Base-by-base conservation (phyloP, 2,113 vertebrate species). In the Panurus biarmicus region DNA sequence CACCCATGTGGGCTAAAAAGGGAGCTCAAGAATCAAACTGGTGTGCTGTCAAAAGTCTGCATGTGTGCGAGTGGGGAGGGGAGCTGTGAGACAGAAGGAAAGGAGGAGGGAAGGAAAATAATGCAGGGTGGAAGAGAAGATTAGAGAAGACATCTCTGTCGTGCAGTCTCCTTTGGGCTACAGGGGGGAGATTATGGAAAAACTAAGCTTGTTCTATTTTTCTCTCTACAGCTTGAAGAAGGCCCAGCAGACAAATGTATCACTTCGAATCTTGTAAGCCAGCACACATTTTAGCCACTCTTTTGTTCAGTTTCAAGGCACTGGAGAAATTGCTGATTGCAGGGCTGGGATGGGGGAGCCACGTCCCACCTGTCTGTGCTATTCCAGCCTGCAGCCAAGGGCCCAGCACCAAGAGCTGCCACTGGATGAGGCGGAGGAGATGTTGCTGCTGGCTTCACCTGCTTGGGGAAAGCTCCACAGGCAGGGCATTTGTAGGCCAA, bases 1-100 rank as follows among this genome's bases (percentile, higher is more conserved):
- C 97, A 96, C 96, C 97, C 97, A 96, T 93, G 97, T n/a, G 95
- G 94, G 97, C 82, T 90, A 95, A 94, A 96, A 91, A 73, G 93
- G 93, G 97, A 94, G 93, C 35, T 72, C 14, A 67, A 71, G 95
- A 96, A 96, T 79, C 94, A 97, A 96, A 97, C 89, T 90, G 82
- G 96, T 91, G 93, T 80, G 97, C 94, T 97, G 93, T 96, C 95
- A 95, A 90, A 95, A 94, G 42, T 85, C 95, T 93, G 95, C 7
- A 3, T 76, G 88, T 75, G 33, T 69, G 80, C 5, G 5, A 72
- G 81, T 19, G 87, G 85, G 83, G 95, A 95, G 89, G 74, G 76
- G 92, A 97, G 96, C 97, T 96, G 95, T 89, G 95, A 97, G 97
- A 96, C 66, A 97, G 96, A 95, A 77, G 96, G 93, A 11, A 88